phyloP scores from a whole-genome alignment of 1,140 invertebrate species.

The Zaprionus nigranus region DNA sequence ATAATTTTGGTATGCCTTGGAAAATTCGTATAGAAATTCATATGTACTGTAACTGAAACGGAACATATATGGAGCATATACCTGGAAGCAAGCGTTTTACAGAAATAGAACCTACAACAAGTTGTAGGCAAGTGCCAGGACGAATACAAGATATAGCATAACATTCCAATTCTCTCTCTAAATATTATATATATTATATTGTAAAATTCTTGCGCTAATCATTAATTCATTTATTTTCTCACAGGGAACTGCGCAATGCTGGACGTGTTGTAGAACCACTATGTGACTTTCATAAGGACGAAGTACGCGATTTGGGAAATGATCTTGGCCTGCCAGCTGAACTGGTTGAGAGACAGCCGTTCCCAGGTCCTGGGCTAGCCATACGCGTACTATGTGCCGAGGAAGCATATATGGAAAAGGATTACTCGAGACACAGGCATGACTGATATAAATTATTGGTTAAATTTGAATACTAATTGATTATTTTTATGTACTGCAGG shows the following conservation, averaged over 20 bases:
- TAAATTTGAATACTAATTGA: background rate
- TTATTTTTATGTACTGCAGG: slow-evolving; percentile 84
- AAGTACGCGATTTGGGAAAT: slow-evolving; percentile 94
- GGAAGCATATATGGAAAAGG: slow-evolving; percentile 97
- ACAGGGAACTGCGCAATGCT: slow-evolving; percentile 89
- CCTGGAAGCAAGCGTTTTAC: slow-evolving; percentile 39
- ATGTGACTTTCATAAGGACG: slow-evolving; percentile 99
- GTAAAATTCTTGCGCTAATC: slow-evolving; percentile 8
- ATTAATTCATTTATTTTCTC: background rate
- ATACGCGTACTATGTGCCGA: slow-evolving; percentile 98
- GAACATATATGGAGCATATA: slow-evolving; percentile 41
- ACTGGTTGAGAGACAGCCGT: slow-evolving; percentile 97
- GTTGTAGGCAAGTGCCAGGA: slow-evolving; percentile 41
- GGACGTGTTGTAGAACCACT: slow-evolving; percentile 98
- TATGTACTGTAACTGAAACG: slow-evolving; percentile 30
- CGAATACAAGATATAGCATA: slow-evolving; percentile 1
- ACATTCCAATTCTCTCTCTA: background rate
- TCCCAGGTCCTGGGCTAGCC: slow-evolving; percentile 97
- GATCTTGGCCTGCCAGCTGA: slow-evolving; percentile 95
- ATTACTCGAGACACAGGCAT: slow-evolving; percentile 97
- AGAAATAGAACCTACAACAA: slow-evolving; percentile 47
- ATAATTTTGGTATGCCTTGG: slow-evolving; percentile 37
- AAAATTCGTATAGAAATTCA: slow-evolving; percentile 38
- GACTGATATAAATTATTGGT: slow-evolving; percentile 1
- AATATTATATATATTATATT: background rate